Conservation (phyloP, 2,797 vertebrate species). For the Poecilia gillii region DNA sequence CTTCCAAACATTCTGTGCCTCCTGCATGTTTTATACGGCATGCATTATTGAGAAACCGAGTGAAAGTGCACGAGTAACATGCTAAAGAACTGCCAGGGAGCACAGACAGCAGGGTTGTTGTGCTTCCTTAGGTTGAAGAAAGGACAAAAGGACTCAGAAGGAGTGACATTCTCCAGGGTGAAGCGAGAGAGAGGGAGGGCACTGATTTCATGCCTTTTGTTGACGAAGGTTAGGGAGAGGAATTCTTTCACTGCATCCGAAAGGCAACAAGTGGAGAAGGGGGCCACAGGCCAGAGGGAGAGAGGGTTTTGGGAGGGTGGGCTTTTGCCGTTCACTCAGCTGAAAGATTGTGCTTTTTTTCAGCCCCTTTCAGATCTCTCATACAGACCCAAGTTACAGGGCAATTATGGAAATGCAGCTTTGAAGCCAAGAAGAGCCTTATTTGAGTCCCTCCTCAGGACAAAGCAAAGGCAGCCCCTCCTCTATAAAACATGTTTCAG, state of each 20-base stretch:
- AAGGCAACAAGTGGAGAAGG: constrained; percentile 91
- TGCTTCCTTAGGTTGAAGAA: constrained; percentile 68
- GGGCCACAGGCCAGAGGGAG: constrained; percentile 78
- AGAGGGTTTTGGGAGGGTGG: constrained; percentile 66
- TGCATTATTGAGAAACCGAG: constrained; percentile 71
- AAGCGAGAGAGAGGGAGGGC: constrained; percentile 80
- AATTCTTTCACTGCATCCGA: constrained; percentile 89
- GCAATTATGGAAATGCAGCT: constrained; percentile 99
- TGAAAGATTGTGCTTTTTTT: constrained; percentile 91
- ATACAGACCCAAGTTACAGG: constrained; percentile 92
- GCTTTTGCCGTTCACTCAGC: constrained; percentile 93
- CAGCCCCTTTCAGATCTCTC: constrained; percentile 85
- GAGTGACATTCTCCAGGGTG: constrained; percentile 84
- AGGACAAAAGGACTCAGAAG: constrained; percentile 86
- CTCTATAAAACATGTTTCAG: constrained; percentile 65
- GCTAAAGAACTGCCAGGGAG: constrained; percentile 77
- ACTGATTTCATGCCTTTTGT: constrained; percentile 94
- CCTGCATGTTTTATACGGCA: constrained; percentile 71
- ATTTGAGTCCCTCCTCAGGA: constrained; percentile 86
- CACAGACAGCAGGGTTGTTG: constrained; percentile 66
- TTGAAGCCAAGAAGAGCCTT: constrained; percentile 89
- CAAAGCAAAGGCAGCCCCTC: constrained; percentile 80
- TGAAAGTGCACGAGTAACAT: constrained; percentile 70
- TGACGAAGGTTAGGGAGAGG: constrained; percentile 83
- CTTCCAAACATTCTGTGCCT: constrained; percentile 59